Percentiles rank a stretch among this genome's conserved stretches.
phyloP scores from a whole-genome alignment of 2,797 vertebrate genomes.

The Scolopax rusticola region DNA sequence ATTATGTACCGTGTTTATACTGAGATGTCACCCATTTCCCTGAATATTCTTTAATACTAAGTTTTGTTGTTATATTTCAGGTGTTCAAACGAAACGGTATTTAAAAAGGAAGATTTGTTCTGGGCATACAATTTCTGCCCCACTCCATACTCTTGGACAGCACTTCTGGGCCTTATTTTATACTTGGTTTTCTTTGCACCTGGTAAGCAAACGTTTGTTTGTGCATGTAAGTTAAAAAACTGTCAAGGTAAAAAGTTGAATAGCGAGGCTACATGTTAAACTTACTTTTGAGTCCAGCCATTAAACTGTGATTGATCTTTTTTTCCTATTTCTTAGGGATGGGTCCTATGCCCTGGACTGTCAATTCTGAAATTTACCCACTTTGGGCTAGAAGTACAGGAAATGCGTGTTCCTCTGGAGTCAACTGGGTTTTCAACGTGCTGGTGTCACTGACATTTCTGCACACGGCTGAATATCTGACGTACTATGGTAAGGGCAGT shows the following conservation, averaged over 20 bases:
- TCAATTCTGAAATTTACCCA: conserved; percentile 99
- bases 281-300: neutral
- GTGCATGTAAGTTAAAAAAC: rapidly evolving
- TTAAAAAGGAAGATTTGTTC: conserved; percentile 84
- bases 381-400: conserved; percentile 98
- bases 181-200: conserved; percentile 95
- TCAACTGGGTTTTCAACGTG: conserved; percentile 98
- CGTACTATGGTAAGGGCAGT: conserved; percentile 90
- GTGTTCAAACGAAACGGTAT: conserved; percentile 89
- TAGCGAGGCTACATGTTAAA: neutral
- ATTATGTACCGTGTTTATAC: neutral
- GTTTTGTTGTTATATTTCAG: conserved; percentile 75
- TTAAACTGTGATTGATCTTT: neutral
- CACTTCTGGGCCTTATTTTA: conserved; percentile 90
- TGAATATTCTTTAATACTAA: neutral
- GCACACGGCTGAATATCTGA: conserved; percentile 93
- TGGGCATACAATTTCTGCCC: conserved; percentile 99
- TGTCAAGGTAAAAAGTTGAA: neutral
- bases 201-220: conserved; percentile 79
- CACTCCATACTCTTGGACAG: conserved; percentile 93
- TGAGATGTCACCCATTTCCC: neutral
- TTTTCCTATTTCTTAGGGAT: conserved; percentile 84
- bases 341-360: conserved; percentile 99
- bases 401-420: conserved; percentile 94
- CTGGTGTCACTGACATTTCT: conserved; percentile 96